Base-by-base conservation (phyloP, 1,140 invertebrate species). In the Sipha flava region DNA sequence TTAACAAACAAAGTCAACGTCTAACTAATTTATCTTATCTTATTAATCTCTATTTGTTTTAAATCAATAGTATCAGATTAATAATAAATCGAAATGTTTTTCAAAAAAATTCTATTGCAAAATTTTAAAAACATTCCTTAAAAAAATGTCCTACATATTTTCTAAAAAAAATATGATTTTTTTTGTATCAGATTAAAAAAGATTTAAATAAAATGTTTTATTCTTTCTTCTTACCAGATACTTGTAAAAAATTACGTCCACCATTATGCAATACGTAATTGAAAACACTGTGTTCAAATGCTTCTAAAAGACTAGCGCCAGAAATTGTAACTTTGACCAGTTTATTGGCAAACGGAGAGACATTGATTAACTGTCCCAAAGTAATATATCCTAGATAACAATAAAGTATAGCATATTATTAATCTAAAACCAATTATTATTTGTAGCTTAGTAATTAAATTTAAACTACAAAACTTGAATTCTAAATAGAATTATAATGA, bases 281-380 rank as follows among this genome's bases (percentile, higher is more conserved):
- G 43, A 14, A 14, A 12, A 82, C 81, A 26, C 80, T 73, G 18
- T 45, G 45, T 68, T 83, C 82, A 14, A 83, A 75, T 16, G 80
- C 62, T 49, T 82, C 75, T 34, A 43, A 80, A 1, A 83, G 40
- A 18, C 23, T 37, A 10, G 45, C 81, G 14, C 90, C 90, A 29
- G 81, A 84, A 45, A 90, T 82, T 18, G 85, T 82, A 31, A 88
- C 84, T 49, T 88, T 85, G 47, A 88, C 82, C 0, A 89, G 81
- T 3, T 84, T 83, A 81, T 90, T 90, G 12, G 85, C 84, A 82
- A 91, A 92, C 0, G 91, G 91, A 23, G 89, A 82, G 0, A 88
- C 87, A 0, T 86, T 85, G 23, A 89, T 80, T 0, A 91, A 80
- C 81, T 91, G 89, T 47, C 86, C 87, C 79, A 86, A 84, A 0